Evolutionary conservation across 1,140 invertebrate species (phyloP), one percentile per base, ranked within the genome.

Genomic region (Pseudomyrmex flavicornis): DNA sequence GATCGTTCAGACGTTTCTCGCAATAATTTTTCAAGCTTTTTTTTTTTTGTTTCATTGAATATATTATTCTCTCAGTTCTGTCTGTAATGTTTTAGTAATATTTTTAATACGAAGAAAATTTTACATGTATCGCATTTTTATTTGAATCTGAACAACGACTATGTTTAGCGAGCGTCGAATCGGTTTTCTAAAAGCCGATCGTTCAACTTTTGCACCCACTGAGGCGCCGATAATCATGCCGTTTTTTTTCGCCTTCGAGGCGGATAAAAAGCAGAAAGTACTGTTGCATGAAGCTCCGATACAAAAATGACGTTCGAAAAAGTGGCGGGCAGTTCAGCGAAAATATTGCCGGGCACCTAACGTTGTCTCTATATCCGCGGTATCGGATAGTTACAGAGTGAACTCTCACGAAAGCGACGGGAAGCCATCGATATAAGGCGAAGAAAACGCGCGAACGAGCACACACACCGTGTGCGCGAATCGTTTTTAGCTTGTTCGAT

Each of bases 391-490:
- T 54, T 56, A 50, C 7, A 22, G 59, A 15, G 26, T 48, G 22
- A 76, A 65, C 50, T 56, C 48, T 17, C 26, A 15, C 17, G 15
- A 35, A 35, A 35, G 20, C 44, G 73, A 70, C 26, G 63, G 75
- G 63, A 75, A 84, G 65, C 48, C 46, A 85, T 85, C 79, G 66
- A 56, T 63, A 76, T 26, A 22, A 68, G 62, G 61, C 44, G 62
- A 76, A 59, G 46, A 83, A 77, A 77, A 20, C 20, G 52, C 52
- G 54, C n/a, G 44, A 52, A 9, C 52, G 82, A 63, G 20, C 52
- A 77, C 66, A 48, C 74, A 77, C 26, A 26, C 26, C 26, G 26
- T 46, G 70, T 13, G 44, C 52, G 26, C 56, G 66, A 70, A 58
- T 72, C 76, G 65, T 70, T 59, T 59, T n/a, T 9, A 48, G 20